Evolutionary conservation across 1,140 invertebrate species (phyloP), one percentile per base, ranked within the genome.

Genomic region (Drosophila auraria): DNA sequence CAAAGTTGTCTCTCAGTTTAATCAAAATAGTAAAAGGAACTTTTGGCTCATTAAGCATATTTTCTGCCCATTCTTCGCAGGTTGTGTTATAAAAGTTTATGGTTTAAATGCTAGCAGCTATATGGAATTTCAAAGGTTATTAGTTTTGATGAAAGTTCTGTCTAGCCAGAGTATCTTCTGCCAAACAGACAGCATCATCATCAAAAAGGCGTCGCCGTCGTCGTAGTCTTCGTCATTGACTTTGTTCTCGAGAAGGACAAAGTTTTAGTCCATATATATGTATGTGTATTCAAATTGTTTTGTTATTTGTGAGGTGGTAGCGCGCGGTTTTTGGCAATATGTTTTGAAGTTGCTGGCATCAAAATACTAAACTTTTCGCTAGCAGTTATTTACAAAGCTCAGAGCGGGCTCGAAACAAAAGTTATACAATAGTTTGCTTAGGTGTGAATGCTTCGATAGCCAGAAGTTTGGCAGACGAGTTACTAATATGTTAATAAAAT

Each of bases 11-110:
- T 50, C 68, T 69, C 63, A 47, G 50, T 71, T 68, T 54, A 71
- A 69, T 56, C 47, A 50, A 51, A 56, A 56, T 36, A 56, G 33
- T 40, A 49, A 27, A 56, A 72, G 12, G 17, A 73, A 73, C 70
- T 73, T 73, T 71, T 61, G 68, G 44, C 38, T 73, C 70, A 73
- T 73, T 73, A 73, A 61, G 70, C 70, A 73, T 51, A 73, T 73
- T 73, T 73, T 73, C 54, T 53, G 60, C 54, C 60, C 54, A 20
- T 60, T 60, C 63, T 36, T 70, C n/a, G 23, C 30, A 38, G 51
- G 25, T 50, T 56, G 64, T 42, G 47, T 69, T 66, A 47, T 70
- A 69, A 71, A 71, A 71, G 68, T 71, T 72, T 17, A 61, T 73
- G 69, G 45, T 49, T 57, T 68, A 50, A 72, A 72, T 51, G 70